Evolutionary conservation across 1,140 invertebrate genomes (phyloP), one percentile per base, ranked within the genome.

Genomic region (Drosophila eugracilis): DNA sequence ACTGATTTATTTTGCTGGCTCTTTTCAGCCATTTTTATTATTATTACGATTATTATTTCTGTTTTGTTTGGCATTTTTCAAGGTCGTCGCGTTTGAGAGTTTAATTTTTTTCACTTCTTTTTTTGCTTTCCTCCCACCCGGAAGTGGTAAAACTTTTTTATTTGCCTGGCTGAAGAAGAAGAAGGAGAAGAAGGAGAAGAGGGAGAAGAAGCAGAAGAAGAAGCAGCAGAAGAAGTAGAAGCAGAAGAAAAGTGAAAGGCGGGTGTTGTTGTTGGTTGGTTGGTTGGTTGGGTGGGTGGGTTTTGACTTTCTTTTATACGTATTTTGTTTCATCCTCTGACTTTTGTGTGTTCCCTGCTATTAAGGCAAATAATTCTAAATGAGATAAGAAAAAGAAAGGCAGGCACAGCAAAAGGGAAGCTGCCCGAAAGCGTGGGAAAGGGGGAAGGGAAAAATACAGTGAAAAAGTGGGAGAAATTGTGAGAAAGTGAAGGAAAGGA

Each of bases 41-140:
- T 85, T 86, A 85, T 85, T 86, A 86, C 78, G 75, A 86, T 85
- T 75, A 85, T 85, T 85, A 86, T 85, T 85, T 85, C 73, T 77
- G 69, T 74, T 86, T 80, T 67, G 44, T 67, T 67, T 52, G 72
- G 77, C 58, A 73, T 62, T 72, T 81, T 66, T 80, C 81, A 86
- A 86, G 81, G 81, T 88, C 81, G 81, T 69, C 60, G 80, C 80
- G 59, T 59, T 71, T 52, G 37, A 49, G 65, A 62, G 50, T 74
- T 80, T 73, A 63, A 63, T 63, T 63, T 60, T 42, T 60, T 54
- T 30, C n/a, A n/a, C n/a, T n/a, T n/a, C n/a, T n/a, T n/a, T n/a
- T n/a, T n/a, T n/a, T n/a, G n/a, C n/a, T n/a, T 9, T 9, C 1
- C 2, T 19, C 14, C 36, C 22, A n/a, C 26, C 37, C 81, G 81